These are phyloP conservation scores for Cricetomys ansorgei DNA, from an alignment of 2,113 vertebrate species.

Conservation along the genomic window DNA sequence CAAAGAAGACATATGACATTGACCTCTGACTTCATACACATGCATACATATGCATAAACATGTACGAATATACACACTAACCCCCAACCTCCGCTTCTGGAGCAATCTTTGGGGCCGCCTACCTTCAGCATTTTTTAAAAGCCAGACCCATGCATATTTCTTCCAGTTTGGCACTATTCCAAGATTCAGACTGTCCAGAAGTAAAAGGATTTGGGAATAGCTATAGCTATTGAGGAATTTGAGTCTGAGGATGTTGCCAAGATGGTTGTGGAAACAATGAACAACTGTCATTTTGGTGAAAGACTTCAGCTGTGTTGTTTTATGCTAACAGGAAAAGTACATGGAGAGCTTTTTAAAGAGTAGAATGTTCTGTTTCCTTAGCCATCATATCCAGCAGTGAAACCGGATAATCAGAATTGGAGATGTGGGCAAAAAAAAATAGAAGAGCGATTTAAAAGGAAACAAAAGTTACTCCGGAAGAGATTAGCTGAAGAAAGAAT, in stretches of 20 bases:
- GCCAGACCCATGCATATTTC: not conserved
- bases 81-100: not conserved
- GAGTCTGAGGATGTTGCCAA: slow-evolving; percentile 95
- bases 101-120: not conserved
- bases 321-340: slow-evolving; percentile 91
- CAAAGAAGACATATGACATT: not conserved
- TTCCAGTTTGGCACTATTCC: not conserved
- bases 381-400: slow-evolving; percentile 86
- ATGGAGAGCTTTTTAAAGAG: slow-evolving; percentile 87
- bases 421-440: slow-evolving; percentile 84
- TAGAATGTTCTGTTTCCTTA: slow-evolving; percentile 86
- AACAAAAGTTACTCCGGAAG: slow-evolving; percentile 91
- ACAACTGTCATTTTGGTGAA: slow-evolving; percentile 88
- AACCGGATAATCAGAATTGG: slow-evolving; percentile 89
- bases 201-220: slow-evolving; percentile 68
- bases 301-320: slow-evolving; percentile 92
- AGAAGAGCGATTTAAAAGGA: slow-evolving; percentile 89
- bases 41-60: not conserved
- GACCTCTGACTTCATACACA: not conserved
- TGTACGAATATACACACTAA: not conserved
- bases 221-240: slow-evolving; percentile 94
- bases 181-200: not conserved
- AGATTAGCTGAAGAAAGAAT: slow-evolving; percentile 91
- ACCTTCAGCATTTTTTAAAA: not conserved
- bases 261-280: slow-evolving; percentile 96